Evolutionary conservation across 2,797 vertebrate species (phyloP), one percentile per base, ranked within the genome.

Genomic region (Sebastes paucispinis): DNA sequence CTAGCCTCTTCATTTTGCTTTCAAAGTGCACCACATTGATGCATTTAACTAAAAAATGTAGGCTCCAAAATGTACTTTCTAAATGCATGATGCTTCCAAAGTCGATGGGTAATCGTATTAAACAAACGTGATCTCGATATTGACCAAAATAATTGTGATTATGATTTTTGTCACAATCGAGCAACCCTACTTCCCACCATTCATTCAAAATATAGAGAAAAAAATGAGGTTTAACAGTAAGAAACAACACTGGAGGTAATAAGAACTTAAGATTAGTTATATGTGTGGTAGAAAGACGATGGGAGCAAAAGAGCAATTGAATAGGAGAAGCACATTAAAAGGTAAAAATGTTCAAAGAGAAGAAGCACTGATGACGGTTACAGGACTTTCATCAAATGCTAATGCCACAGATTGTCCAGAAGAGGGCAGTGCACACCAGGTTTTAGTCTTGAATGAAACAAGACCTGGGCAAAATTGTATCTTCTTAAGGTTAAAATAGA

Each of bases 351-450:
- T 25, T 36, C 6, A 57, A 62, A 11, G 11, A 27, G 16, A 34
- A 16, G 14, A 69, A 31, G 25, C 5, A 9, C 65, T 63, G 54
- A 77, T 20, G 14, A 73, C 11, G 13, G 66, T 77, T 54, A 81
- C n/a, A 68, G 29, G 77, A 78, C 64, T n/a, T 65, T 69, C 6
- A 76, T 68, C 8, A 68, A 47, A 59, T n/a, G 6, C 25, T 25
- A 83, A 9, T 79, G 7, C 2, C 25, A 29, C 1, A 63, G 57
- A 29, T 20, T 11, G 24, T 60, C 92, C 93, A 93, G 79, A 72
- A 89, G 92, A 86, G 89, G 92, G 89, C 87, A 79, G 80, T 36
- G 25, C 24, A 31, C 50, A 43, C 69, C 84, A 74, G 39, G 8
- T 52, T 78, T 83, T 83, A 24, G 18, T 57, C 24, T 25, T 4